Evolutionary conservation across 2,113 vertebrate genomes (phyloP), one percentile per base, ranked within the genome.

Genomic region (Paracyprichromis sp.): DNA sequence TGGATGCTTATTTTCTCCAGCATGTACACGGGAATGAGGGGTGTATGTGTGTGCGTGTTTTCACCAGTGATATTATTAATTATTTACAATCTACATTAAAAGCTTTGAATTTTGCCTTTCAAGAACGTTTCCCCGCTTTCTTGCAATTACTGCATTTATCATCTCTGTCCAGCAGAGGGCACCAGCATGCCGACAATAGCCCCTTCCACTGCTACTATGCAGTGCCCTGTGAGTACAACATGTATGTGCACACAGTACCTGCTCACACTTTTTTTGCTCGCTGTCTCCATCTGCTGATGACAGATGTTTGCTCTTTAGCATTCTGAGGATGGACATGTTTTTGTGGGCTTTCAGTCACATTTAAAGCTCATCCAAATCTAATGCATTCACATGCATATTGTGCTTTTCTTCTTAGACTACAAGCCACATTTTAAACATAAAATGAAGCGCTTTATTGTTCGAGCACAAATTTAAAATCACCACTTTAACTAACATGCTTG

Each of bases 141-240:
- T 38, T 17, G 31, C 9, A 59, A 5, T 26, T 10, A 8, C 24
- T 86, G 91, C 59, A 90, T 54, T 84, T 80, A 59, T 50, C 4
- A 5, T 11, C n/a, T 52, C 9, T 87, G 83, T 82, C 94, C 95
- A 92, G 88, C 83, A 95, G 94, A 94, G 89, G 12, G 91, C 89
- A 84, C 88, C 88, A 94, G 40, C 31, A 81, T 4, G 88, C 87
- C 82, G 88, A 6, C 14, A 21, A 89, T 11, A 34, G 24, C 24
- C 50, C 11, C n/a, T 34, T 12, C 8, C 31, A 40, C 24, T 5
- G 11, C 19, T 40, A 17, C 12, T 2, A 3, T 83, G 4, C 66
- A 66, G 31, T 12, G n/a, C 45, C 19, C 56, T 50, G 36, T 12
- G 3, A 69, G 21, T 29, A 4, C 9, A 19, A 21, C 63, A 78